Evolutionary conservation across 1,140 invertebrate species (phyloP), one percentile per base, ranked within the genome.

Genomic region (Heliconius hermathena): DNA sequence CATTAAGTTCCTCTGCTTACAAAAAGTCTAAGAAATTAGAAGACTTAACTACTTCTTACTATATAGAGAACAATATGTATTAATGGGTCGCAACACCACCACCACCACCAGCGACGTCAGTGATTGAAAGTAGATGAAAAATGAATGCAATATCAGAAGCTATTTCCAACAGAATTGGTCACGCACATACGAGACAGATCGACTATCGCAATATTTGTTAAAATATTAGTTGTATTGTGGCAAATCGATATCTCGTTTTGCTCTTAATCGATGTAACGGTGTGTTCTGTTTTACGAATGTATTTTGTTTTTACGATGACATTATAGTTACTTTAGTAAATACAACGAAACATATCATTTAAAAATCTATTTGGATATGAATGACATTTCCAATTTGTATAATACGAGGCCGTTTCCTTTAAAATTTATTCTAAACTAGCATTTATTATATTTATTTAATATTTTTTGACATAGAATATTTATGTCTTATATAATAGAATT

Each of bases 231-330:
- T 18, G n/a, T 77, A 72, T 70, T 38, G 33, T 33, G n/a, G 80
- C 71, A 74, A 78, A 78, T 81, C 74, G 79, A 77, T 73, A 66
- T 79, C 77, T 82, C 81, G 78, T 76, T 76, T 76, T 76, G 81
- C 52, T 79, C 82, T 74, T 83, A 83, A 83, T 83, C 79, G 82
- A 74, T 71, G 78, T 83, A 83, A 81, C 82, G 82, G 82, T 73
- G 71, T 13, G 70, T 33, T 76, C 78, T 73, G 52, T 41, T 76
- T 77, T 76, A 74, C 57, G 57, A 57, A 71, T 79, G n/a, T 66
- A 11, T 66, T 46, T 29, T 29, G 22, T 66, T 26, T 29, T 11
- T 66, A 60, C 4, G 13, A 66, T 66, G 8, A 66, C 11, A 66
- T 9, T n/a, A n/a, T 29, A 66, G 60, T 52, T 52, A 20, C 5